Evolutionary conservation across 2,888 invertebrate species (phyloP).

Genomic region (Meliscaeva auricollis): DNA sequence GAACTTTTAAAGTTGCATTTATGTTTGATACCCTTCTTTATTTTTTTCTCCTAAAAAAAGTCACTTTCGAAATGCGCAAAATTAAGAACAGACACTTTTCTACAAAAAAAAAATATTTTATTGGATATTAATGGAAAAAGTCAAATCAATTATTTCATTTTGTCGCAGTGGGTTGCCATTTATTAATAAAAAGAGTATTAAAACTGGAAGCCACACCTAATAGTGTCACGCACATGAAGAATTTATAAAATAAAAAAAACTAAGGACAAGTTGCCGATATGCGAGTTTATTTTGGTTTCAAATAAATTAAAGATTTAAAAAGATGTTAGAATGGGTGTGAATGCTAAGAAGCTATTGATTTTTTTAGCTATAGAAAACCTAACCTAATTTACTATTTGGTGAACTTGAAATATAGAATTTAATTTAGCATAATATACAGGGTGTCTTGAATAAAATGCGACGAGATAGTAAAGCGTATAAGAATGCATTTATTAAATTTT

Average conservation of each 20-base stretch:
- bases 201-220: conserved; percentile 59
- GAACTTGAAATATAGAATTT: conserved; percentile 42
- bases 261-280: conserved; percentile 55
- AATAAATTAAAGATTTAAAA: conserved; percentile 58
- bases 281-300: conserved; percentile 59
- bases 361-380: conserved; percentile 25
- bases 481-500: no score
- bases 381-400: conserved; percentile 47
- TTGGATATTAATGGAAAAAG: conserved; percentile 54
- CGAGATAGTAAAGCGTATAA: no score
- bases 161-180: conserved; percentile 33
- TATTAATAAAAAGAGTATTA: conserved; percentile 21
- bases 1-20: conserved; percentile 45
- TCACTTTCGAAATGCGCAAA: conserved; percentile 45
- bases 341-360: conserved; percentile 49
- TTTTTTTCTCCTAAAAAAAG: conserved; percentile 5
- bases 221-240: conserved; percentile 58
- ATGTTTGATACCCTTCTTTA: background rate
- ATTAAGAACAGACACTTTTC: conserved; percentile 36
- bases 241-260: no score
- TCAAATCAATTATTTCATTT: conserved; percentile 65
- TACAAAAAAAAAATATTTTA: conserved; percentile 45
- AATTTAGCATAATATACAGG: no score
- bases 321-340: conserved; percentile 26
- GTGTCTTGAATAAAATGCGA: no score